A percentile compares a stretch with the other conserved stretches of the same genome.
phyloP scores from a whole-genome alignment of 2,888 invertebrate species.

The Metallyticus violacea region DNA sequence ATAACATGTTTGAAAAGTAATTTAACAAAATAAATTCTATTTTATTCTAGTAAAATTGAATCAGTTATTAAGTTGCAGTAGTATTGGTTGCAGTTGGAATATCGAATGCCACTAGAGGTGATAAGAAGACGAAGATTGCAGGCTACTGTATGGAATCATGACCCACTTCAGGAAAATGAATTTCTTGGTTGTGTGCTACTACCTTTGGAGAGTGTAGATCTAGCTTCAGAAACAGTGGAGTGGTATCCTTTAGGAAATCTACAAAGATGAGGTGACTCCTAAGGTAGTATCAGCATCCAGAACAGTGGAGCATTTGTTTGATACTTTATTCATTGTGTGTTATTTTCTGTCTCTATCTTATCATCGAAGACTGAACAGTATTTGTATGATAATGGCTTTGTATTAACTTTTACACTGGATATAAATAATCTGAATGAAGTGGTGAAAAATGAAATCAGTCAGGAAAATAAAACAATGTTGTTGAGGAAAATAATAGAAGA shows the following conservation, averaged over 20 bases:
- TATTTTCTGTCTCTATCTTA: neutral
- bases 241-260: slow-evolving; percentile 76
- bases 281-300: neutral
- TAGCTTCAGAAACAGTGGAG: slow-evolving; percentile 74
- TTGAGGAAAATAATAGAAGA: neutral
- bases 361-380: neutral
- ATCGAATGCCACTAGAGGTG: slow-evolving; percentile 77
- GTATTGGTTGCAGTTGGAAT: slow-evolving; percentile 66
- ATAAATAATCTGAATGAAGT: neutral
- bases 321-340: neutral
- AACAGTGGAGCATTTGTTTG: neutral
- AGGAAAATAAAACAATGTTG: neutral
- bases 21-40: no score
- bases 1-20: no score
- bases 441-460: neutral
- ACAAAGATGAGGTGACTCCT: slow-evolving; percentile 18
- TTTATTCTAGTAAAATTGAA: no score
- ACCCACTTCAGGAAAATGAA: slow-evolving; percentile 90
- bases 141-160: slow-evolving; percentile 94
- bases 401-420: neutral
- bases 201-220: slow-evolving; percentile 67
- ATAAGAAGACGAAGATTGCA: slow-evolving; percentile 75
- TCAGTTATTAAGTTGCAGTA: no score
- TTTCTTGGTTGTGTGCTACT: slow-evolving; percentile 90
- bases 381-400: neutral